Conservation (phyloP, 2,797 vertebrate species). For the Eulemur rubriventer region DNA sequence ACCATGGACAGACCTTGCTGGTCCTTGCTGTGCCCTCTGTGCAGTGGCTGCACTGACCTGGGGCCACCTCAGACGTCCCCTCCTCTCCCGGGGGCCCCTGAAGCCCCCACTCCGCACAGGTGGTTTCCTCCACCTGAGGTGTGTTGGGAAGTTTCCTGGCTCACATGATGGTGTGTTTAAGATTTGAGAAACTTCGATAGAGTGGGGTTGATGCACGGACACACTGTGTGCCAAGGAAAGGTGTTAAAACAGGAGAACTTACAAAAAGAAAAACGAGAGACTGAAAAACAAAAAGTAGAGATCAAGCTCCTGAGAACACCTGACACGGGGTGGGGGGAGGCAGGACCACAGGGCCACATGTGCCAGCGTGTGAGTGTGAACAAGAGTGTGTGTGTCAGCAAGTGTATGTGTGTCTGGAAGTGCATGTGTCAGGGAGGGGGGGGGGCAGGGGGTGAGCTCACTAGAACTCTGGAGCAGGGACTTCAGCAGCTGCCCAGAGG, state of each 20-base stretch:
- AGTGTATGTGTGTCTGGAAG: neutral
- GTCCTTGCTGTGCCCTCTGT: neutral
- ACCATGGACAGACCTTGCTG: too few species aligned
- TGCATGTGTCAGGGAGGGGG: too few species aligned
- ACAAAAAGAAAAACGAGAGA: too few species aligned
- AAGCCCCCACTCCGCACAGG: neutral
- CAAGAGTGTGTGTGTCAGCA: neutral
- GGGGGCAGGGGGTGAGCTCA: neutral
- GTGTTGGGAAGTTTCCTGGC: neutral
- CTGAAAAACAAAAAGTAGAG: too few species aligned
- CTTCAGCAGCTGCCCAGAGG: neutral
- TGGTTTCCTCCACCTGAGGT: neutral
- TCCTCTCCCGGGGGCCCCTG: neutral
- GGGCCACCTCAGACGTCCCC: neutral
- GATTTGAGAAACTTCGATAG: conserved; percentile 65
- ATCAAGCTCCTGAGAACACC: too few species aligned
- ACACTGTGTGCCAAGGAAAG: too few species aligned
- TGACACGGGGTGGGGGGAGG: too few species aligned
- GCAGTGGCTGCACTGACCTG: neutral
- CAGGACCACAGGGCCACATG: neutral
- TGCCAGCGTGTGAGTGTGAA: neutral
- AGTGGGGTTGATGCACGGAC: conserved; percentile 23
- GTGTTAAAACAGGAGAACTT: too few species aligned
- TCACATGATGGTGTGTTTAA: conserved; percentile 60
- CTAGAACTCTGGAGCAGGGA: neutral